Conservation (phyloP, 2,113 vertebrate genomes). For the Cochlearius cochlearius region DNA sequence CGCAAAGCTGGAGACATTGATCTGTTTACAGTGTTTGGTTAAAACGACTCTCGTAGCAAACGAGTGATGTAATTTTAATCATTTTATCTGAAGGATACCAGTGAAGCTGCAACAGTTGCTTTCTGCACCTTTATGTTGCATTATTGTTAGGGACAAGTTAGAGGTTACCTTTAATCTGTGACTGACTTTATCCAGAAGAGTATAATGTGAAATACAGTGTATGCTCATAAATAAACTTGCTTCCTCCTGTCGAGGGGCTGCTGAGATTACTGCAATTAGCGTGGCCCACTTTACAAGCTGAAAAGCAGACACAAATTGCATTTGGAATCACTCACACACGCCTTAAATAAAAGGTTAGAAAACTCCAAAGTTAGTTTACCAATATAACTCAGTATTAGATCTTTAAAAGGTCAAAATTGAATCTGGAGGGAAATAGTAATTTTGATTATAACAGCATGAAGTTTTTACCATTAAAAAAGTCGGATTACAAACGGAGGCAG, state of each 20-base stretch:
- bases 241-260: neutral
- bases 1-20: neutral
- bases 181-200: neutral
- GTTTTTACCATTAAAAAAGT: neutral
- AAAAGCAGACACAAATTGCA: neutral
- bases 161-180: neutral
- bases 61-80: neutral
- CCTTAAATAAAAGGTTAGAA: neutral
- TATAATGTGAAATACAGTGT: neutral
- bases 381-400: neutral
- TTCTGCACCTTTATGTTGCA: neutral
- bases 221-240: neutral
- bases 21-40: neutral
- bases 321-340: neutral
- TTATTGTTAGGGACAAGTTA: neutral
- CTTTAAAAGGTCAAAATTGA: neutral
- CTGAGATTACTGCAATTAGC: neutral
- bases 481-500: neutral
- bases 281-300: neutral
- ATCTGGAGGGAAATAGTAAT: neutral
- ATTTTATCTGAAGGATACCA: neutral
- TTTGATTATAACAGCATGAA: neutral
- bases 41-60: neutral
- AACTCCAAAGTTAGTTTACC: neutral
- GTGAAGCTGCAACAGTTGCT: neutral